Conservation (phyloP, 2,888 invertebrate genomes). For the Alloscopus bannaensis region DNA sequence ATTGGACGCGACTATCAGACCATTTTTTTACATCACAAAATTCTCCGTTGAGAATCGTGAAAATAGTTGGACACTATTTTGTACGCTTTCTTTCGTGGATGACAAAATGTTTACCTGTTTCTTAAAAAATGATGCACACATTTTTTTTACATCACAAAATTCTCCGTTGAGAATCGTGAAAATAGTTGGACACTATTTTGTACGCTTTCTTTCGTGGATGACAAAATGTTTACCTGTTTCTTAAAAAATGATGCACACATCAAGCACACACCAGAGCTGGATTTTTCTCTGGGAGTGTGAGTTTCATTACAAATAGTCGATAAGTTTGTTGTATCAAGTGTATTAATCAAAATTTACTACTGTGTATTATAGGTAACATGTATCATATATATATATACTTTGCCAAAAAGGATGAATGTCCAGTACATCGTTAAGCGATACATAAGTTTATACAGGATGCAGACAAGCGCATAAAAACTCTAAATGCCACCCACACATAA, state of each 20-base stretch:
- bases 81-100: not conserved
- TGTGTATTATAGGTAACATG: not conserved
- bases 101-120: not conserved
- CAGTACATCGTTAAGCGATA: not conserved
- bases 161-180: not conserved
- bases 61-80: not conserved
- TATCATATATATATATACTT: not conserved
- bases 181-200: not conserved
- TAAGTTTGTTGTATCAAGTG: no score
- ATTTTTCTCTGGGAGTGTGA: slow-evolving; percentile 28
- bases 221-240: not conserved
- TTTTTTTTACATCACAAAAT: not conserved
- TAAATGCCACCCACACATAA: no score
- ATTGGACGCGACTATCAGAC: no score
- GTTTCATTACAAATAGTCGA: no score
- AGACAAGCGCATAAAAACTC: not conserved
- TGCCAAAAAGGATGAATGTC: not conserved
- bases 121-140: not conserved
- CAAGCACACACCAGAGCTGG: slow-evolving; percentile 25
- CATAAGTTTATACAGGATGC: not conserved
- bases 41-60: not conserved
- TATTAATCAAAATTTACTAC: not conserved
- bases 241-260: not conserved
- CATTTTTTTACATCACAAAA: not conserved
- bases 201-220: not conserved